Conservation (phyloP, 2,113 vertebrate species). For the Crotalus tigris region DNA sequence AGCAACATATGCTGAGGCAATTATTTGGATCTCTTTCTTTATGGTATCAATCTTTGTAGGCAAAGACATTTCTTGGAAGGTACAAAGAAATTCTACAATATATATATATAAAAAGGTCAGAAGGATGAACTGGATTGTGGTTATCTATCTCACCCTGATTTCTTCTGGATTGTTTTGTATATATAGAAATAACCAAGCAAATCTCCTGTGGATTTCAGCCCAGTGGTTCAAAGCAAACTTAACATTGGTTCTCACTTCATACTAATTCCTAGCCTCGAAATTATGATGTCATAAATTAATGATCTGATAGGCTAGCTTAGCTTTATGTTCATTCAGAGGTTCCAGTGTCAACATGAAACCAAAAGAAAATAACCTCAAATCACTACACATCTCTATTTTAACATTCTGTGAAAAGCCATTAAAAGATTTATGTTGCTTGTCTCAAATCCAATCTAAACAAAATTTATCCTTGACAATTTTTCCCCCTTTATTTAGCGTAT, state of each 20-base stretch:
- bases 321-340: neutral
- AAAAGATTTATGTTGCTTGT: neutral
- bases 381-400: constrained; percentile 5
- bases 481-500: neutral
- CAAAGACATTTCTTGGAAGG: neutral
- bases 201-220: neutral
- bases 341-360: neutral
- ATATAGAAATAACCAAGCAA: neutral
- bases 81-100: neutral
- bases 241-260: neutral
- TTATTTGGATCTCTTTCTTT: neutral
- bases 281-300: neutral
- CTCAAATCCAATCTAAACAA: neutral
- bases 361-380: neutral
- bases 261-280: neutral
- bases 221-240: neutral
- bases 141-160: neutral
- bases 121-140: neutral
- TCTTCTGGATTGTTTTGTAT: neutral
- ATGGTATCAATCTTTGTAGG: neutral
- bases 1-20: neutral
- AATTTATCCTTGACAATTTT: neutral
- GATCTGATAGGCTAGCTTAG: neutral
- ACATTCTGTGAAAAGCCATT: neutral
- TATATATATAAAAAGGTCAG: neutral